phyloP scores from a whole-genome alignment of 2,113 vertebrate genomes.

The Etia nguti region DNA sequence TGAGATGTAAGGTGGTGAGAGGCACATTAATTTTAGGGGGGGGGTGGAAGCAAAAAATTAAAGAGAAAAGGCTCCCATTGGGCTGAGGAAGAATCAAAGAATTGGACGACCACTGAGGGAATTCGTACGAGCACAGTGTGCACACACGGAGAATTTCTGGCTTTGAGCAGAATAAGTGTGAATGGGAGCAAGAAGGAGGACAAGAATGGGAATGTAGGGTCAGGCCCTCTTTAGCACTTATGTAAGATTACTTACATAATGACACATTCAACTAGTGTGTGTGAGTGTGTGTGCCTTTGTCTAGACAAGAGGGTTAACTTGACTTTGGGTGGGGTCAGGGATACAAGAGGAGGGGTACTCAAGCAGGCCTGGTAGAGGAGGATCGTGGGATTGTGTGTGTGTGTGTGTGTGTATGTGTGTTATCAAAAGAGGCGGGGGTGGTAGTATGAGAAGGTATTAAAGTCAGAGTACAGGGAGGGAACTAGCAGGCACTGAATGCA shows the following conservation, averaged over 20 bases:
- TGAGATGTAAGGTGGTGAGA: neutral
- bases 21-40: neutral
- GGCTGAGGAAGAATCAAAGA: neutral
- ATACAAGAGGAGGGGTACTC: constrained; percentile 40
- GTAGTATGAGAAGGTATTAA: constrained; percentile 50
- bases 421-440: neutral
- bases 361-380: constrained; percentile 43
- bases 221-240: constrained; percentile 46
- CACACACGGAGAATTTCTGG: constrained; percentile 8
- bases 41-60: neutral
- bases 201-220: constrained; percentile 26
- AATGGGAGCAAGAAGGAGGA: constrained; percentile 16
- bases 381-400: constrained; percentile 64
- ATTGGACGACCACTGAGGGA: neutral
- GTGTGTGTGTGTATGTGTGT: constrained; percentile 33
- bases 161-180: neutral
- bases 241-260: constrained; percentile 64
- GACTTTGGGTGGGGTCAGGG: constrained; percentile 17
- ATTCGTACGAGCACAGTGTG: neutral
- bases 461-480: constrained; percentile 33
- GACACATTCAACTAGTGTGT: constrained; percentile 8
- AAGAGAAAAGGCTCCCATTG: neutral
- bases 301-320: constrained; percentile 5
- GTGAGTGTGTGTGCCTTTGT: constrained; percentile 11
- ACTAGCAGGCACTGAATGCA: constrained; percentile 15